These are phyloP conservation scores for Euclidia mi DNA, from an alignment of 2,888 invertebrate species.

Conservation along the genomic window DNA sequence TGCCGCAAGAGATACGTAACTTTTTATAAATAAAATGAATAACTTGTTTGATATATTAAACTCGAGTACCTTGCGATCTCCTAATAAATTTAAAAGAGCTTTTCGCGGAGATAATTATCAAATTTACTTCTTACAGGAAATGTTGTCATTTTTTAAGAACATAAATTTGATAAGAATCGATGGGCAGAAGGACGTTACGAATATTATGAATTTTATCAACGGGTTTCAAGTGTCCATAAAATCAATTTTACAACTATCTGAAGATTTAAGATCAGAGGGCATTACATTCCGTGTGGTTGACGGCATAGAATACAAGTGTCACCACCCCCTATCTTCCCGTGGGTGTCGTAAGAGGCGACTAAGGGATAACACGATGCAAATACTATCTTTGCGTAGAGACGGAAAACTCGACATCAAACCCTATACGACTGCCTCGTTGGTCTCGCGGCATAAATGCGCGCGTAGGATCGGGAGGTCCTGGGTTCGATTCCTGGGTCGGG, in stretches of 20 bases:
- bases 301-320: no score
- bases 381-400: no score
- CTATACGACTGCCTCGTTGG: no score
- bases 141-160: slow-evolving; percentile 5
- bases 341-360: no score
- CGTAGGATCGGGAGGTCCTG: no score
- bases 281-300: background rate
- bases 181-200: background rate
- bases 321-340: no score
- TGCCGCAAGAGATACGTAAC: background rate
- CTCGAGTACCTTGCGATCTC: slow-evolving; percentile 2
- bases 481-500: no score
- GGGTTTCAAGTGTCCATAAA: background rate
- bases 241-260: slow-evolving; percentile 1
- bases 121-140: background rate
- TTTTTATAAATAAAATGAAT: no score
- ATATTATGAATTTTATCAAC: background rate
- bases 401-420: no score
- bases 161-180: background rate
- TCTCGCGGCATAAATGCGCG: no score
- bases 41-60: slow-evolving; percentile 3
- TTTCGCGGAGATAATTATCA: background rate
- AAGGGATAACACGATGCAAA: no score
- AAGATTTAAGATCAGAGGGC: slow-evolving; percentile 1
- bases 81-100: no score